Evolutionary conservation across 2,888 invertebrate species (phyloP).

Genomic region (Neuroscelio doddi): DNA sequence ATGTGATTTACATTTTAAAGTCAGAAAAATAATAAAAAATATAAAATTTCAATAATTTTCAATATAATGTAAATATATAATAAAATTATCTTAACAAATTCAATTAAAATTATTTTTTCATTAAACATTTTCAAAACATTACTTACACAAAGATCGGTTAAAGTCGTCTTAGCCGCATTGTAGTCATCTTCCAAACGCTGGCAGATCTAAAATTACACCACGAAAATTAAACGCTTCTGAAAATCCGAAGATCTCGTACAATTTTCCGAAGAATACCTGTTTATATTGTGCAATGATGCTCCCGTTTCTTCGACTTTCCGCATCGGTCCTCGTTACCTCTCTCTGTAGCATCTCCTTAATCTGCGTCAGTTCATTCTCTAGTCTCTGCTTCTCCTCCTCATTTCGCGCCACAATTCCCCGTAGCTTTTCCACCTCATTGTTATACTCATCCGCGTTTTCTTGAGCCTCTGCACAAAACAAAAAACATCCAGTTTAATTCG

Average conservation of each 20-base stretch:
- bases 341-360: slow-evolving; percentile 84
- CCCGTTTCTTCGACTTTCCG: slow-evolving; percentile 82
- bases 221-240: neutral
- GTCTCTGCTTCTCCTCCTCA: slow-evolving; percentile 81
- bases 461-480: slow-evolving; percentile 74
- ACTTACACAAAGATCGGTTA: slow-evolving; percentile 79
- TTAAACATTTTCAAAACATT: neutral
- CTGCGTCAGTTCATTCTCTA: slow-evolving; percentile 80
- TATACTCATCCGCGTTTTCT: slow-evolving; percentile 76
- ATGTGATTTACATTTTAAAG: too few species aligned
- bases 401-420: slow-evolving; percentile 77
- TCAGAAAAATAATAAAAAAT: too few species aligned
- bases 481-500: too few species aligned
- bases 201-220: slow-evolving; percentile 77
- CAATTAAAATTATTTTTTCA: neutral
- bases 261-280: slow-evolving; percentile 73
- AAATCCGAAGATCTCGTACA: neutral
- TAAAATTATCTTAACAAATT: neutral
- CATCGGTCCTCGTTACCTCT: slow-evolving; percentile 83
- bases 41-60: too few species aligned
- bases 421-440: slow-evolving; percentile 75
- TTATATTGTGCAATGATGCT: slow-evolving; percentile 94
- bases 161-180: slow-evolving; percentile 77
- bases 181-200: slow-evolving; percentile 89
- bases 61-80: too few species aligned